Evolutionary conservation across 2,113 vertebrate genomes (phyloP).

Genomic region (Hassar affinis): DNA sequence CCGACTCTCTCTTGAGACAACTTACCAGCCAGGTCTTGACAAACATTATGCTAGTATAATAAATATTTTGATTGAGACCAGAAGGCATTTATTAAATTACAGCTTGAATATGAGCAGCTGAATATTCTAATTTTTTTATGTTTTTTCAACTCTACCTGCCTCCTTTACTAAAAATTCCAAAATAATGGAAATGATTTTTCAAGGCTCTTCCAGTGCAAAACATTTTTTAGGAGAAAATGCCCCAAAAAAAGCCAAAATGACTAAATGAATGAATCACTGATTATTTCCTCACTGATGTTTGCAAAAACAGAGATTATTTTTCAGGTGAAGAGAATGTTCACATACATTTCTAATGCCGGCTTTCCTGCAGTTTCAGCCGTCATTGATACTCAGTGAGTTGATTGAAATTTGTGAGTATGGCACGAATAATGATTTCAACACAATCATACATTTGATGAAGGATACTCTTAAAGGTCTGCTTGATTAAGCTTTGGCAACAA

Average conservation of each 20-base stretch:
- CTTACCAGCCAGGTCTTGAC: constrained; percentile 34
- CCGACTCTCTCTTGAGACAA: constrained; percentile 14
- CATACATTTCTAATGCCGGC: not conserved
- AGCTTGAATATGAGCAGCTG: not conserved
- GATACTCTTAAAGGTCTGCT: not conserved
- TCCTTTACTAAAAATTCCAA: not conserved
- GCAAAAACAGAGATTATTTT: not conserved
- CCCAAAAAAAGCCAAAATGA: not conserved
- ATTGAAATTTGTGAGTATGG: not conserved
- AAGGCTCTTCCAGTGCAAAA: not conserved
- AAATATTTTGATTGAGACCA: constrained; percentile 25
- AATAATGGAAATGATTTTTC: constrained; percentile 8
- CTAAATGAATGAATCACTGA: not conserved
- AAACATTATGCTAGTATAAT: constrained; percentile 30
- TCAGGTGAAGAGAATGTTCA: not conserved
- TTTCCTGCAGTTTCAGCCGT: not conserved
- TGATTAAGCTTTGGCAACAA: not conserved
- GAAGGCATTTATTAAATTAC: constrained; percentile 42
- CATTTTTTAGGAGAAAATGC: not conserved
- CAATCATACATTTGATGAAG: not conserved
- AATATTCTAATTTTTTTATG: not conserved
- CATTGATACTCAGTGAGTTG: not conserved
- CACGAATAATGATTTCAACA: not conserved
- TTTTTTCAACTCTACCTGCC: not conserved
- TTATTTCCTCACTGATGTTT: not conserved